phyloP scores from a whole-genome alignment of 2,797 vertebrate species.

The Atherinosoma microstoma region DNA sequence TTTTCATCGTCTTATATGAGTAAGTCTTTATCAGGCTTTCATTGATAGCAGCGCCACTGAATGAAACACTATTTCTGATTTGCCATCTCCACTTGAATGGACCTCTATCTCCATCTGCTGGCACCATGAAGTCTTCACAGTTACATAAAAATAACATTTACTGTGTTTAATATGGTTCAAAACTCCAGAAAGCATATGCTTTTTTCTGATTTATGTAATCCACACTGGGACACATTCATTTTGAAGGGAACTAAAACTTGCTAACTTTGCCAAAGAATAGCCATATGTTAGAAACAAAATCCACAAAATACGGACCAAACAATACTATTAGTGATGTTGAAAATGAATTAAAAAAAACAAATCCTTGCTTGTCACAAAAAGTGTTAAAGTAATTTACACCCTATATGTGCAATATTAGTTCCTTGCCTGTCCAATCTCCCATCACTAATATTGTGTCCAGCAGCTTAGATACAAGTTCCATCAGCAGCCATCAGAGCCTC shows the following conservation, averaged over 20 bases:
- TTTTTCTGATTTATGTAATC: neutral
- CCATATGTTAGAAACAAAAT: neutral
- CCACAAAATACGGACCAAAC: neutral
- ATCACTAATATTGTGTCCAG: constrained; percentile 69
- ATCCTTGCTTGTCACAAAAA: neutral
- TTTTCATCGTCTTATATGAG: neutral
- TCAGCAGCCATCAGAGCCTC: constrained; percentile 56
- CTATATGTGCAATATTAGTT: constrained; percentile 45
- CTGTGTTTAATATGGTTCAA: neutral
- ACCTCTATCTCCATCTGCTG: constrained; percentile 69
- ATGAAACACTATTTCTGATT: neutral
- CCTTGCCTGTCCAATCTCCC: constrained; percentile 60
- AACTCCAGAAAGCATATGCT: neutral
- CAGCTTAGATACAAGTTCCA: constrained; percentile 44
- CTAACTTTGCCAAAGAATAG: neutral
- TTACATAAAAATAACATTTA: neutral
- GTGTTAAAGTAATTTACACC: constrained; percentile 20
- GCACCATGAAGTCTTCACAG: neutral
- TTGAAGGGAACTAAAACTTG: neutral
- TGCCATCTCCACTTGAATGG: neutral
- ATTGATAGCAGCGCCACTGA: too few species aligned
- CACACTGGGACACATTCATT: neutral
- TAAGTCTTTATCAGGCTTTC: neutral
- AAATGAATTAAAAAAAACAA: neutral
- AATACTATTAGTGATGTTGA: neutral